Base-by-base conservation (phyloP, 1,140 invertebrate genomes). In the Drosophila quadrilineata region DNA sequence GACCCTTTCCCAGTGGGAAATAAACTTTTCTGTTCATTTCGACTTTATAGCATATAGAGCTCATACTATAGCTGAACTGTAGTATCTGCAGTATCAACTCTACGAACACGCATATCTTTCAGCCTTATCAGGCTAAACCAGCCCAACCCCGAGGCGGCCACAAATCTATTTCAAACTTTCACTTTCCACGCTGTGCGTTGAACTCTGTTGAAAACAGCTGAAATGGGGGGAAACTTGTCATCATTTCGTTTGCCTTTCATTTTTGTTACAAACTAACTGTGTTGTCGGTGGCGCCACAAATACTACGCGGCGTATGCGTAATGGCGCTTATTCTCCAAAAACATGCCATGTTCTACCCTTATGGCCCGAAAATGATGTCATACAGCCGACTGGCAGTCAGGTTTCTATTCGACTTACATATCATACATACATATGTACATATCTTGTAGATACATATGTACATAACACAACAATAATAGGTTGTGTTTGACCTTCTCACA, bases 281-380 rank as follows among this genome's bases (percentile, higher is more conserved):
- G 28, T 40, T 41, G 28, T 6, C n/a, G 28, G 35, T 19, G 65
- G 75, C 71, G 71, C 62, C 75, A 63, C 56, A 48, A 59, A 66
- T 68, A 56, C 75, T 80, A 58, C 53, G 26, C 3, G 64, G 49
- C 68, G 69, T 69, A 73, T 73, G 53, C 75, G 52, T 75, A 71
- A 62, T 62, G 36, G 41, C 43, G 17, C 53, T 14, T 26, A 56
- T 22, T n/a, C n/a, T n/a, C n/a, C n/a, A n/a, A 17, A 31, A 57
- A 46, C 53, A 57, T 21, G 52, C 17, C 57, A 60, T 57, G 46
- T 63, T 57, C 31, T 31, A 28, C 40, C 36, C 38, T 45, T 12
- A n/a, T 31, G 16, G 60, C n/a, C n/a, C n/a, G n/a, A n/a, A n/a
- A n/a, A 58, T 80, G 75, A 80, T 80, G 75, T 80, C 75, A 80